phyloP scores from a whole-genome alignment of 2,797 vertebrate species.

The Acomys russatus region DNA sequence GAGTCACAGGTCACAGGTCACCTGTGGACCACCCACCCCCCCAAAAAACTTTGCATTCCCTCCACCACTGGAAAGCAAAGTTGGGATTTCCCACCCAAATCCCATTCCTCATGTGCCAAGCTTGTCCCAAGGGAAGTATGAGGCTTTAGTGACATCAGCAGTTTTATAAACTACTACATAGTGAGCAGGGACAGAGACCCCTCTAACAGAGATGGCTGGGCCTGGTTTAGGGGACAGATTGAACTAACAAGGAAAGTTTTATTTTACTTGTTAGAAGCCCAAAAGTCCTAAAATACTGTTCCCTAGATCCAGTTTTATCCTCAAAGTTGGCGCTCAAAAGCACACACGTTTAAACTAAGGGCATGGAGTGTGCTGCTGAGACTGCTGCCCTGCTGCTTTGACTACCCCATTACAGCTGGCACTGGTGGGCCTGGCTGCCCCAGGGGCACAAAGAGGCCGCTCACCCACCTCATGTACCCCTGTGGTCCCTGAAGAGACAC shows the following conservation, averaged over 20 bases:
- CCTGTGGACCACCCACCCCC: too few species aligned
- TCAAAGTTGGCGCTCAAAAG: constrained; percentile 30
- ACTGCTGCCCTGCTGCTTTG: too few species aligned
- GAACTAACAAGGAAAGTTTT: constrained; percentile 1
- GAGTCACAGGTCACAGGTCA: neutral
- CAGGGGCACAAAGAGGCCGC: neutral
- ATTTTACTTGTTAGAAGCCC: constrained; percentile 51
- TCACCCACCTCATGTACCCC: neutral
- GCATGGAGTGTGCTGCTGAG: too few species aligned
- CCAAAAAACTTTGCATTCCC: neutral
- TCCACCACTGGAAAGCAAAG: neutral
- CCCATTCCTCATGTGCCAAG: neutral
- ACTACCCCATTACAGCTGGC: too few species aligned
- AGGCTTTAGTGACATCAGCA: neutral
- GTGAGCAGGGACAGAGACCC: neutral
- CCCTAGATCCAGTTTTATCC: constrained; percentile 6
- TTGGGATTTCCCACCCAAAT: neutral
- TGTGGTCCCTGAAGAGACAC: neutral
- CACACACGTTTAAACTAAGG: constrained; percentile 2
- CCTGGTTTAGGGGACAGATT: neutral
- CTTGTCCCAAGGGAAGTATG: neutral
- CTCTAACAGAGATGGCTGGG: neutral
- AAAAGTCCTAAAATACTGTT: neutral
- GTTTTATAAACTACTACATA: neutral
- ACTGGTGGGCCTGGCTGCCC: neutral